Evolutionary conservation across 2,797 vertebrate species (phyloP).

Genomic region (Neoniphon sammara): DNA sequence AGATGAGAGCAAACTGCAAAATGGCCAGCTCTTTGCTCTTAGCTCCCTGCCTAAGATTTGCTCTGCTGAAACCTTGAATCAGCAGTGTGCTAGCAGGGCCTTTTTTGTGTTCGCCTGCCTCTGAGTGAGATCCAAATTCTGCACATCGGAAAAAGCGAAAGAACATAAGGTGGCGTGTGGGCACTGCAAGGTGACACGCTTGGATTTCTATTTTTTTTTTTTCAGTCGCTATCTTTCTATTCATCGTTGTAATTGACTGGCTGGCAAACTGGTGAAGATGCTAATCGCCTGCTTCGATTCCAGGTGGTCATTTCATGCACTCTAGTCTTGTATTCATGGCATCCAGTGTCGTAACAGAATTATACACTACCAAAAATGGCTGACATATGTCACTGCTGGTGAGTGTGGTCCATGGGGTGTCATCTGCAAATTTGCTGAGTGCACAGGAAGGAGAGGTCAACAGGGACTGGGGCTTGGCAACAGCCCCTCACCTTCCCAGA

Average conservation of each 20-base stretch:
- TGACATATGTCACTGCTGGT: constrained; percentile 65
- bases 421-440: constrained; percentile 76
- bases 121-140: constrained; percentile 67
- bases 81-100: constrained; percentile 70
- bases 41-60: constrained; percentile 75
- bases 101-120: constrained; percentile 71
- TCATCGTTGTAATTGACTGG: constrained; percentile 28
- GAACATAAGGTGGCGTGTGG: constrained; percentile 44
- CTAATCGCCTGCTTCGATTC: constrained; percentile 1
- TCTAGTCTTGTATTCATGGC: constrained; percentile 9
- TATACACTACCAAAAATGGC: constrained; percentile 65
- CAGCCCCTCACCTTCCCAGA: constrained; percentile 82
- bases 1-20: constrained; percentile 82
- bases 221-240: neutral
- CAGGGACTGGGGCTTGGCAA: constrained; percentile 80
- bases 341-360: constrained; percentile 40
- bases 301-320: constrained; percentile 1
- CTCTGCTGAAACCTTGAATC: constrained; percentile 80
- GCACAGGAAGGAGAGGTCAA: constrained; percentile 77
- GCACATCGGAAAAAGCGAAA: constrained; percentile 46
- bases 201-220: constrained; percentile 14
- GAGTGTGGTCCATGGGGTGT: constrained; percentile 57
- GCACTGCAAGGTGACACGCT: constrained; percentile 25
- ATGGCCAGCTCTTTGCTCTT: constrained; percentile 80
- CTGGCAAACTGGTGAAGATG: constrained; percentile 38